phyloP scores from a whole-genome alignment of 1,140 invertebrate genomes.

The Sminthurides bifidus region DNA sequence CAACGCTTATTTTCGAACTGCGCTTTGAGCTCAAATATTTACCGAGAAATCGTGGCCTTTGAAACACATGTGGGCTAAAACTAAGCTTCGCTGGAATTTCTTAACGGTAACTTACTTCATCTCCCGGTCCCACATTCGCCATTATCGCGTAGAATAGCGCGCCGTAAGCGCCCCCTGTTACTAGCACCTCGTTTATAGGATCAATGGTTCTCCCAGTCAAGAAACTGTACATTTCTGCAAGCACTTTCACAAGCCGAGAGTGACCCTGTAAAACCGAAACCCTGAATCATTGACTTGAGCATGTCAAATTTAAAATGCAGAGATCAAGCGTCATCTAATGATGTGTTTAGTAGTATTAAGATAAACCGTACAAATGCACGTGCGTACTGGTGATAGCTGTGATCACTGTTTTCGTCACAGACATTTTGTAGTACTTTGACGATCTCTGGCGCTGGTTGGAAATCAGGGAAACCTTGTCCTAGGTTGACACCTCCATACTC shows the following conservation, averaged over 20 bases:
- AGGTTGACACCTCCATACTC: conserved; percentile 15
- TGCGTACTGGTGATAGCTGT: conserved; percentile 21
- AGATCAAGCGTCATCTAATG: background rate
- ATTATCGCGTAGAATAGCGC: conserved; percentile 25
- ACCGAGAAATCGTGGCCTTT: background rate
- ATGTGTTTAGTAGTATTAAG: background rate
- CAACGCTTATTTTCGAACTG: background rate
- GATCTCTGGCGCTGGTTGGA: conserved; percentile 13
- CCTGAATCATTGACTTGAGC: background rate
- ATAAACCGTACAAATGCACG: conserved; percentile 16
- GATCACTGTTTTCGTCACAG: conserved; percentile 7
- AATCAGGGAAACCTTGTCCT: conserved; percentile 23
- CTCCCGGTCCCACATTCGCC: conserved; percentile 15
- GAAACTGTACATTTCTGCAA: conserved; percentile 73
- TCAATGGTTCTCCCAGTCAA: conserved; percentile 61
- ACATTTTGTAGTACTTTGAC: conserved; percentile 19
- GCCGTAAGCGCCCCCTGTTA: conserved; percentile 89
- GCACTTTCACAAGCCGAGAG: conserved; percentile 67
- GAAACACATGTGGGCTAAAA: background rate
- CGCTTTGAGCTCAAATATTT: background rate
- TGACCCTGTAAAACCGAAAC: conserved; percentile 57
- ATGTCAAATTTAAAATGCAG: background rate
- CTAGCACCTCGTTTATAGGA: conserved; percentile 68
- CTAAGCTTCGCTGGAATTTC: background rate
- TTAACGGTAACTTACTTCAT: conserved; percentile 39